Evolutionary conservation across 2,113 vertebrate genomes (phyloP), one percentile per base, ranked within the genome.

Genomic region (Hucho hucho): DNA sequence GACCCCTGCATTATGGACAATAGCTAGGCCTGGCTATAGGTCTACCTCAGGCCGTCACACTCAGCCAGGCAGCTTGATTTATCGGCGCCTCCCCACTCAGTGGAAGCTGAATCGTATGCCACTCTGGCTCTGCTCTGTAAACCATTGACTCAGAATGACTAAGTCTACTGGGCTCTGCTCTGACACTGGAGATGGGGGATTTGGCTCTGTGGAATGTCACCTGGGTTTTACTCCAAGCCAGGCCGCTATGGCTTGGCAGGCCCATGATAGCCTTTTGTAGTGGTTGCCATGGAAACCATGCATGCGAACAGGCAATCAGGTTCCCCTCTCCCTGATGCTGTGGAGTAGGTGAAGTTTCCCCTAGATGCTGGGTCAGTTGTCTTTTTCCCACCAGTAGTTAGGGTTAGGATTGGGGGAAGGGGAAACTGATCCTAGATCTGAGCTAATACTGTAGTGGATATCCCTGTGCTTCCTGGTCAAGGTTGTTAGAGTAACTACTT

Each of bases 101-200:
- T 43, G 37, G 37, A 43, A 43, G 37, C 37, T 43, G 37, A 11
- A 11, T 43, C 37, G 2, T 43, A 43, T 9, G 37, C 37, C 37
- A 43, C 9, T 43, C 37, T 43, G 37, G 37, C 37, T 43, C 37
- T 43, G 37, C 37, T 11, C 66, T 72, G 72, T 78, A 74, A 76
- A 72, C 49, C 69, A 75, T 67, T 71, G 64, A 75, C 73, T 69
- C 65, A 43, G 37, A 43, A 43, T 43, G 2, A 43, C 37, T 43
- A 43, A 70, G 69, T 4, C n/a, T 25, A 1, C n/a, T 14, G 7
- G 26, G 29, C 20, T 69, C 67, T n/a, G 65, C 28, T 11, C 20
- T 78, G 75, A 81, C 76, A 79, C 69, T 68, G 66, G 78, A 84
- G 79, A 88, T 69, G 75, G 71, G 47, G 12, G 63, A 72, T 25